A percentile compares a stretch with the other conserved stretches of the same genome.
phyloP scores from a whole-genome alignment of 2,888 invertebrate species.

The Galerucella calmariensis region DNA sequence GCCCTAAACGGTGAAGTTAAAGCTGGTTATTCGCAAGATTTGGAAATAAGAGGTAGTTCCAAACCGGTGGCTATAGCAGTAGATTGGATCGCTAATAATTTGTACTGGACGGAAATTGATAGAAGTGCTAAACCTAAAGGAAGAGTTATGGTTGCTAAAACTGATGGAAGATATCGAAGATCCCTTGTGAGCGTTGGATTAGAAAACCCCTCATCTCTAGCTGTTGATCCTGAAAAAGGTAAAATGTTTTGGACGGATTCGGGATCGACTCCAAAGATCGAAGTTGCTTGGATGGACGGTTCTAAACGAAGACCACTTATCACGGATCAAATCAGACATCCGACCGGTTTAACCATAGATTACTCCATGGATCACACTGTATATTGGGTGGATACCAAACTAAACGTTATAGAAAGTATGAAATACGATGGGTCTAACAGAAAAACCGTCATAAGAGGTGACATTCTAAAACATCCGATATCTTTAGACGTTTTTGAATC shows the following conservation, averaged over 20 bases:
- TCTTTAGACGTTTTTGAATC: constrained; percentile 95
- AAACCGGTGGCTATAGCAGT: constrained; percentile 91
- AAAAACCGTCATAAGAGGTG: constrained; percentile 79
- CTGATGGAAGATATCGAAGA: constrained; percentile 89
- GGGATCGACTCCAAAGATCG: constrained; percentile 91
- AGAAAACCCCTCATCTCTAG: constrained; percentile 89
- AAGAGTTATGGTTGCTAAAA: constrained; percentile 86
- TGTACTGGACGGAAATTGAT: constrained; percentile 94
- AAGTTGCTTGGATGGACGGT: constrained; percentile 97
- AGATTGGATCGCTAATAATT: constrained; percentile 93
- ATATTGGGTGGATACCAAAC: constrained; percentile 96
- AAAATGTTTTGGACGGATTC: constrained; percentile 95
- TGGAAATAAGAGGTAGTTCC: constrained; percentile 84
- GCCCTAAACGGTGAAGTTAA: constrained; percentile 81
- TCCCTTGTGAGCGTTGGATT: constrained; percentile 82
- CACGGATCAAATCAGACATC: constrained; percentile 83
- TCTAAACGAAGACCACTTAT: constrained; percentile 85
- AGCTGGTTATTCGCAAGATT: constrained; percentile 86
- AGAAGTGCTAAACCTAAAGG: constrained; percentile 79
- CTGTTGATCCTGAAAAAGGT: constrained; percentile 86
- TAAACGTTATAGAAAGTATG: constrained; percentile 89
- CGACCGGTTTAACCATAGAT: constrained; percentile 91
- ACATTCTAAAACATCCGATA: constrained; percentile 80
- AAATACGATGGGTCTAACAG: constrained; percentile 83
- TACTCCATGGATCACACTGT: constrained; percentile 88